phyloP scores from a whole-genome alignment of 2,113 vertebrate species.

The Ranitomeya variabilis region DNA sequence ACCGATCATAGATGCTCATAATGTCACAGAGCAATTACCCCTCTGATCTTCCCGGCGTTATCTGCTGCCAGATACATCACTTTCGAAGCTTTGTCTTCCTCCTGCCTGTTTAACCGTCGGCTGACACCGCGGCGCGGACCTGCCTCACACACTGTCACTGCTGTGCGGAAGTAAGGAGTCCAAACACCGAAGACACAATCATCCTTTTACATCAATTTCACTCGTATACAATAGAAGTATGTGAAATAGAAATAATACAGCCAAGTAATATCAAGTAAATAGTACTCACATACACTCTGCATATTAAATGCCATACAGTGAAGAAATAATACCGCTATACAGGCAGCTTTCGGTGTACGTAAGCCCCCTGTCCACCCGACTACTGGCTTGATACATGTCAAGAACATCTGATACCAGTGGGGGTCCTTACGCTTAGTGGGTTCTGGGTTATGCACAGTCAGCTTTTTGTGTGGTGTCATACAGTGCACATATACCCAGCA shows the following conservation, averaged over 20 bases:
- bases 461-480: background rate
- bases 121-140: background rate
- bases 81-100: background rate
- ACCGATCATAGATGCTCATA: slow-evolving; percentile 19
- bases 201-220: background rate
- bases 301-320: background rate
- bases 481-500: background rate
- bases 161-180: background rate
- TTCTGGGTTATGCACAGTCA: too few relatives aligned
- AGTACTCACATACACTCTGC: background rate
- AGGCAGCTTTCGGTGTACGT: background rate
- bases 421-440: too few relatives aligned
- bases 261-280: background rate
- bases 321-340: background rate
- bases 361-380: too few relatives aligned
- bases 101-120: background rate
- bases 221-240: background rate
- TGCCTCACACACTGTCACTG: background rate
- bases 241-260: background rate
- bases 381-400: too few relatives aligned
- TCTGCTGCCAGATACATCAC: background rate
- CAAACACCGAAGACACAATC: background rate
- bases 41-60: slow-evolving; percentile 6
- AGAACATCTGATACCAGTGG: too few relatives aligned
- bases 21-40: slow-evolving; percentile 32